Percentiles rank a stretch among this genome's conserved stretches.
Conservation (phyloP, 2,113 vertebrate genomes). For the Myotis lucifugus region DNA sequence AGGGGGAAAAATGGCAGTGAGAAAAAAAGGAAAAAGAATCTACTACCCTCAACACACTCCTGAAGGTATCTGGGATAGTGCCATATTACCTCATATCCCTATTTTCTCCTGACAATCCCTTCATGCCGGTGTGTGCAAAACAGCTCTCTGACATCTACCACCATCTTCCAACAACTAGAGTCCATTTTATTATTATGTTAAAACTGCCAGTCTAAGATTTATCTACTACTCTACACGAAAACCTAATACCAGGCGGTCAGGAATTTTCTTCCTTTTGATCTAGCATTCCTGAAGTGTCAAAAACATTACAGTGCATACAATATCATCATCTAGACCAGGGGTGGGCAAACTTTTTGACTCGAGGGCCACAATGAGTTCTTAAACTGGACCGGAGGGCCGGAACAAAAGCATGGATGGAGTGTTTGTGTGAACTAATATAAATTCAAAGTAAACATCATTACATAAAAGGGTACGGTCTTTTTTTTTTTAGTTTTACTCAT, state of each 20-base stretch:
- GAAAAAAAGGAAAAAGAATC: neutral
- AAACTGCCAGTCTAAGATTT: slow-evolving; percentile 39
- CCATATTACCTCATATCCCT: neutral
- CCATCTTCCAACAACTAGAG: slow-evolving; percentile 24
- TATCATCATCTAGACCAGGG: neutral
- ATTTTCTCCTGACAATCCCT: neutral
- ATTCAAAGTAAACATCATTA: too few species aligned
- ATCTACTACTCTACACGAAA: slow-evolving; percentile 30
- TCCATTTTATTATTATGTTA: slow-evolving; percentile 34
- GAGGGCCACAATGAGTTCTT: too few species aligned
- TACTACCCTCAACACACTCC: neutral
- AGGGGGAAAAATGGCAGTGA: neutral
- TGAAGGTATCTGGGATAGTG: neutral
- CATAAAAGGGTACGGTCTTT: too few species aligned
- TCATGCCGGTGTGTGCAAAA: neutral
- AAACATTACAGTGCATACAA: neutral
- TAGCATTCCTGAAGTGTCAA: slow-evolving; percentile 34
- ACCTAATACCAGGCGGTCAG: slow-evolving; percentile 41
- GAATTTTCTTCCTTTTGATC: slow-evolving; percentile 44
- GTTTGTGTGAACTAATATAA: too few species aligned
- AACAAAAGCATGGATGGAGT: too few species aligned
- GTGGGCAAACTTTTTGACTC: too few species aligned
- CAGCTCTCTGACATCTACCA: neutral
- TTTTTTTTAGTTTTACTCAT: too few species aligned
- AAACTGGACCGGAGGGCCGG: too few species aligned